Evolutionary conservation across 2,888 invertebrate genomes (phyloP), one percentile per base, ranked within the genome.

Genomic region (Drosophila subsilvestris): DNA sequence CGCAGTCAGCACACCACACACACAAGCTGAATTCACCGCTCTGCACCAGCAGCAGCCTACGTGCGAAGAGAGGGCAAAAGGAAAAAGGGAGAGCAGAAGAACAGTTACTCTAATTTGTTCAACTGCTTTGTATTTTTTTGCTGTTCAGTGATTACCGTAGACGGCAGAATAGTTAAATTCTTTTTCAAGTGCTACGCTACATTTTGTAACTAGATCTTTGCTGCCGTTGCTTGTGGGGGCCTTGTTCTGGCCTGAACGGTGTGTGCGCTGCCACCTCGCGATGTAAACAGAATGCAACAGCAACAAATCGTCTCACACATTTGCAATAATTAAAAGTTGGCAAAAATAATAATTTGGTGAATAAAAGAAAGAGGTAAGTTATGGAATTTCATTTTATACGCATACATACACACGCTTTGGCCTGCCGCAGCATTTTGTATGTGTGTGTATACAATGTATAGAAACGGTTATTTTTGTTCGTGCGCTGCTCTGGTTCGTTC

Each of bases 1-100:
- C 63, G 78, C 75, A 86, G 78, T 62, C 48, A 56, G 75, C 68
- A 80, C 79, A 42, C 22, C 22, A 22, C 22, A 22, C 54, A 63
- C 22, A 63, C 12, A 49, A 17, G 71, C 67, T 43, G 25, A 22
- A 44, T 43, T 17, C 9, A 45, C n/a, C 43, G 53, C 56, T 53
- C 56, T 49, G 44, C 62, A 43, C 10, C 2, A 50, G 17, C 18
- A 20, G 20, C 6, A 25, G 25, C 25, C 25, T n/a, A 44, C 37
- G 37, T 37, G 37, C 37, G 27, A 17, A 29, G 42, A 47, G 22
- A 18, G 17, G 3, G 12, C 42, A 62, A 25, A 42, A 59, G 17
- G 42, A 51, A 51, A 51, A 62, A 63, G 45, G 45, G 62, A 63
- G 53, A 66, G 53, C 49, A 51, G 32, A 27, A 60, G n/a, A 44